phyloP scores from a whole-genome alignment of 2,113 vertebrate species.

The Eulacestoma nigropectus region DNA sequence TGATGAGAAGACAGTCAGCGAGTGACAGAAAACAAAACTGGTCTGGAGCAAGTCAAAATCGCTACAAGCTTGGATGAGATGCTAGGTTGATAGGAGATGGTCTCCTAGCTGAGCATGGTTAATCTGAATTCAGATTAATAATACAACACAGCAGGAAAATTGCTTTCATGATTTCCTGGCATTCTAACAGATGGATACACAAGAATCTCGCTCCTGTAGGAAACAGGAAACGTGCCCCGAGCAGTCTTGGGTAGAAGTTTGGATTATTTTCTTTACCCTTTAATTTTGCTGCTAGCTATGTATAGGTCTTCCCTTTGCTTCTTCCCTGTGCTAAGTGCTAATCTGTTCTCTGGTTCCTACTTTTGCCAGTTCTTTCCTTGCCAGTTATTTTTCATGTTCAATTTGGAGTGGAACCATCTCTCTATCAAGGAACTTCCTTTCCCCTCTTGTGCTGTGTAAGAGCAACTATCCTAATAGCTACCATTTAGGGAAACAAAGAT shows the following conservation, averaged over 20 bases:
- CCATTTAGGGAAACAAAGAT: background rate
- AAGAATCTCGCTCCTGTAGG: background rate
- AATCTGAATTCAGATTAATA: background rate
- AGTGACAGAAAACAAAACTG: background rate
- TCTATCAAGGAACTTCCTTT: background rate
- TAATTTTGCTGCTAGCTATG: background rate
- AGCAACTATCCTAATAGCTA: background rate
- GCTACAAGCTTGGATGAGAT: background rate
- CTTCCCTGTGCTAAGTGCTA: background rate
- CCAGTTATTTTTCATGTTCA: background rate
- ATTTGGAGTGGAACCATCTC: background rate
- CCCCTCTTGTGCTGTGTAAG: background rate
- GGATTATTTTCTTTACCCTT: background rate
- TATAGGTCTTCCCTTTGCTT: background rate
- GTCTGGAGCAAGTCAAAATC: background rate
- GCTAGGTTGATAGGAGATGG: background rate
- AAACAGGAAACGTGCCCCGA: background rate
- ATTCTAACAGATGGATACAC: background rate
- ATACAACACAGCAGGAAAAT: background rate
- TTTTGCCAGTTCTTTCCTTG: background rate
- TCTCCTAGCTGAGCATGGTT: background rate
- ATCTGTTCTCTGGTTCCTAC: background rate
- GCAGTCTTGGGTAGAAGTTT: background rate
- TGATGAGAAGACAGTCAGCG: background rate
- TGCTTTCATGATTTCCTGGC: background rate